Conservation (phyloP, 2,113 vertebrate species). For the Ahaetulla prasina region DNA sequence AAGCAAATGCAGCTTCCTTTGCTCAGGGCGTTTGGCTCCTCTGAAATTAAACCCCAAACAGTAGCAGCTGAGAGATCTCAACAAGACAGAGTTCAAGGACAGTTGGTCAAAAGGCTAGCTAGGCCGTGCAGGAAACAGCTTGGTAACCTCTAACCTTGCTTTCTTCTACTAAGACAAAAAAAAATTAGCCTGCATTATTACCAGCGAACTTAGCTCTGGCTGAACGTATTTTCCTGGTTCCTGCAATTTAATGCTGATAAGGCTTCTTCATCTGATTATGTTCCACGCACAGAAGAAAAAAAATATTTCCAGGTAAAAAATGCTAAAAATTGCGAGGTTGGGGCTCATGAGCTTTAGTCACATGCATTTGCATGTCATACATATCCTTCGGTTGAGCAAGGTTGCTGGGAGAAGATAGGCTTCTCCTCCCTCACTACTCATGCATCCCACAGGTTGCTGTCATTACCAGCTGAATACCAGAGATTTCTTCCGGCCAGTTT, state of each 20-base stretch:
- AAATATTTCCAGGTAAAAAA: not conserved
- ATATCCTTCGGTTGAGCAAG: not conserved
- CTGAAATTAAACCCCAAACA: not conserved
- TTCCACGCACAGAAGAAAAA: not conserved
- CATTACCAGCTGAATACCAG: not conserved
- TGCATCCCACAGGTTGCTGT: not conserved
- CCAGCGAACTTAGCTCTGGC: not conserved
- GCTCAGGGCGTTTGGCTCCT: not conserved
- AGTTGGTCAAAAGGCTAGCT: not conserved
- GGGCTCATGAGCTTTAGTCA: not conserved
- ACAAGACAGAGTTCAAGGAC: constrained; percentile 7
- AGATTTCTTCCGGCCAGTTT: not conserved
- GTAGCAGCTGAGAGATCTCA: constrained; percentile 10
- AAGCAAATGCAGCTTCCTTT: not conserved
- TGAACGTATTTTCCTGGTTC: not conserved
- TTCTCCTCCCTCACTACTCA: not conserved
- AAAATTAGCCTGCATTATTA: not conserved
- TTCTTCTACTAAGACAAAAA: not conserved
- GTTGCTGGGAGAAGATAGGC: not conserved
- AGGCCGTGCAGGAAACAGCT: not conserved
- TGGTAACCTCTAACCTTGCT: not conserved
- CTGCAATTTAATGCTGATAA: not conserved
- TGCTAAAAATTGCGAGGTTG: not conserved
- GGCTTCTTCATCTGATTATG: not conserved
- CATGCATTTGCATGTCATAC: not conserved